phyloP scores from a whole-genome alignment of 2,797 vertebrate species.

The Tauraco hartlaubi region DNA sequence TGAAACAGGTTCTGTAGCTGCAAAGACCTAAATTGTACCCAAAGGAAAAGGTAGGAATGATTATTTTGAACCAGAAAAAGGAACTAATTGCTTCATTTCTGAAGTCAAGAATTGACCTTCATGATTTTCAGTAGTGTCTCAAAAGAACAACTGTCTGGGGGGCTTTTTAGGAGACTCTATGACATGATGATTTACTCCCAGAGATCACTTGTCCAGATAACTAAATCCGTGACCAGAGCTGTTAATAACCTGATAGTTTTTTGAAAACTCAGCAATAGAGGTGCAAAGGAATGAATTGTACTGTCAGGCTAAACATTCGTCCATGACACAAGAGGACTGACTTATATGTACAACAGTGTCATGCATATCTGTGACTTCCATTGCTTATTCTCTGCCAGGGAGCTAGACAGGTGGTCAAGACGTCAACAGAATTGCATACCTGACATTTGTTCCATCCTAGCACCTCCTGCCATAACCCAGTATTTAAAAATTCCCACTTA shows the following conservation, averaged over 20 bases:
- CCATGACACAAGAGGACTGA: background rate
- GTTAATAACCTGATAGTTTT: background rate
- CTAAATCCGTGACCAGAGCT: background rate
- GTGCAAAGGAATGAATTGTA: background rate
- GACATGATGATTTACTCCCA: background rate
- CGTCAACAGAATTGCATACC: background rate
- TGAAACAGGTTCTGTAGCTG: background rate
- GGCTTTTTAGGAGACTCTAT: background rate
- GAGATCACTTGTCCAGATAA: background rate
- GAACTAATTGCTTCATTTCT: background rate
- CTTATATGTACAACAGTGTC: rapidly evolving
- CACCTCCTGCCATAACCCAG: background rate
- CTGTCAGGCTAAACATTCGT: background rate
- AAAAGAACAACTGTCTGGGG: background rate
- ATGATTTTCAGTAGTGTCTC: background rate
- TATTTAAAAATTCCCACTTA: background rate
- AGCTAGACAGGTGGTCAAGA: background rate
- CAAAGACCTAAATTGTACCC: background rate
- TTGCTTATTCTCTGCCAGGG: background rate
- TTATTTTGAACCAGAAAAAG: background rate
- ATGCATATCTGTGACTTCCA: background rate
- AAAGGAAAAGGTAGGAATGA: background rate
- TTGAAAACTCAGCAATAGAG: background rate
- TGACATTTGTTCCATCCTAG: background rate
- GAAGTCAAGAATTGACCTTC: background rate